Conservation (phyloP, 2,888 invertebrate species). For the Monoplex corrugatus region DNA sequence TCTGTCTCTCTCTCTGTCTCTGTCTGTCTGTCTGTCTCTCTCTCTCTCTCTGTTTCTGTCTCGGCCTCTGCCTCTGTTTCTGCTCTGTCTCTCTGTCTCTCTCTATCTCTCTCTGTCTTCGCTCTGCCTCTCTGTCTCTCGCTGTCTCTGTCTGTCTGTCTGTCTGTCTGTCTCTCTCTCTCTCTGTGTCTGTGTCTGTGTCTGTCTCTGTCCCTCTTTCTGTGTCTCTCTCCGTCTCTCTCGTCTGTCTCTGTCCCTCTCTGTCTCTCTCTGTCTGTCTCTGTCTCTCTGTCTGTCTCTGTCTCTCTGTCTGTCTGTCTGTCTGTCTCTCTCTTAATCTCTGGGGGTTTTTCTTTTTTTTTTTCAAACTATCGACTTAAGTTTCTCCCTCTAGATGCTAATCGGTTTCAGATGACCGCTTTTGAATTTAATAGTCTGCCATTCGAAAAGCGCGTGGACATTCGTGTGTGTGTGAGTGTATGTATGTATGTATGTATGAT, state of each 20-base stretch:
- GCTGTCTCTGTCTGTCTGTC: neutral
- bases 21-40: neutral
- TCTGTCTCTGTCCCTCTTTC: neutral
- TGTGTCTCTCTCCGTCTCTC: neutral
- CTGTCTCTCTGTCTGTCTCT: neutral
- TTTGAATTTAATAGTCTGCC: too few relatives aligned
- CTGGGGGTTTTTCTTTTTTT: too few relatives aligned
- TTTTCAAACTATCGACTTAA: too few relatives aligned
- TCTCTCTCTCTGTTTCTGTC: neutral
- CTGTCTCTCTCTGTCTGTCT: neutral
- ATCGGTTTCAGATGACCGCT: too few relatives aligned
- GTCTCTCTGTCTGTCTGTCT: too few relatives aligned
- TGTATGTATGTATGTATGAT: too few relatives aligned
- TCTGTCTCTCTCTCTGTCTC: neutral
- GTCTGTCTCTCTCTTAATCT: too few relatives aligned
- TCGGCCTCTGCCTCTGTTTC: neutral
- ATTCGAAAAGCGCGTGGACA: too few relatives aligned
- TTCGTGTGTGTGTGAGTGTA: too few relatives aligned
- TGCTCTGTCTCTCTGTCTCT: neutral
- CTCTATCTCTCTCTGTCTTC: neutral
- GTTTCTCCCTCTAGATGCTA: too few relatives aligned
- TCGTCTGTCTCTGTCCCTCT: neutral
- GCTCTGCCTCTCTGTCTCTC: neutral
- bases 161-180: constrained; percentile 10
- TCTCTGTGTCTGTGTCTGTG: neutral